Evolutionary conservation across 1,140 invertebrate species (phyloP).

Genomic region (Saccostrea cuccullata): DNA sequence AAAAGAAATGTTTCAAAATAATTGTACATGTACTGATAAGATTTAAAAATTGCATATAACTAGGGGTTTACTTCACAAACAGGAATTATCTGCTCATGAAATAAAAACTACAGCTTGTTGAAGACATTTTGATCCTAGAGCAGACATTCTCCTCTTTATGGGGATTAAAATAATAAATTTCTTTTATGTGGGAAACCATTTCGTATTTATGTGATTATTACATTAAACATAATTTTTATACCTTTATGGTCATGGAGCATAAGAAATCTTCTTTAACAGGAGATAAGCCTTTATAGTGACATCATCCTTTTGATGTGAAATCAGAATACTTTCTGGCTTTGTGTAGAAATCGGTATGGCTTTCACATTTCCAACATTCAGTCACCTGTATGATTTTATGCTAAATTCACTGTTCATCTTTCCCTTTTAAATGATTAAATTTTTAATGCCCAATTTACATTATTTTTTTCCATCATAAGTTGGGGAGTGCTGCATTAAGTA

Average conservation of each 20-base stretch:
- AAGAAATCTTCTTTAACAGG: neutral
- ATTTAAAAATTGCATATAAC: no score
- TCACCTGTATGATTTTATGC: neutral
- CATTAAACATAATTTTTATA: neutral
- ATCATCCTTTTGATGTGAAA: no score
- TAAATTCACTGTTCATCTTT: neutral
- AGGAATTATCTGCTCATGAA: neutral
- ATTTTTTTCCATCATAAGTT: neutral
- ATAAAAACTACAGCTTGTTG: neutral
- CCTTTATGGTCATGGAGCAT: neutral
- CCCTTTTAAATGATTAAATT: neutral
- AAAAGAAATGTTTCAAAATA: no score
- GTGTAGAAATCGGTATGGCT: neutral
- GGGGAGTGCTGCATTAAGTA: neutral
- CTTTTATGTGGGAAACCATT: neutral
- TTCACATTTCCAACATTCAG: neutral
- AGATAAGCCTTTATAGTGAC: no score
- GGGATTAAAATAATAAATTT: neutral
- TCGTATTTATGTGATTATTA: slow-evolving; percentile 1
- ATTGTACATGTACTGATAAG: no score
- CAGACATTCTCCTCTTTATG: neutral
- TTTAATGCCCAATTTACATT: slow-evolving; percentile 18
- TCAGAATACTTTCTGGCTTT: no score
- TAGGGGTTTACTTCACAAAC: neutral
- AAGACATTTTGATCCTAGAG: neutral